phyloP scores from a whole-genome alignment of 1,140 invertebrate genomes.

The Eurosta solidaginis region DNA sequence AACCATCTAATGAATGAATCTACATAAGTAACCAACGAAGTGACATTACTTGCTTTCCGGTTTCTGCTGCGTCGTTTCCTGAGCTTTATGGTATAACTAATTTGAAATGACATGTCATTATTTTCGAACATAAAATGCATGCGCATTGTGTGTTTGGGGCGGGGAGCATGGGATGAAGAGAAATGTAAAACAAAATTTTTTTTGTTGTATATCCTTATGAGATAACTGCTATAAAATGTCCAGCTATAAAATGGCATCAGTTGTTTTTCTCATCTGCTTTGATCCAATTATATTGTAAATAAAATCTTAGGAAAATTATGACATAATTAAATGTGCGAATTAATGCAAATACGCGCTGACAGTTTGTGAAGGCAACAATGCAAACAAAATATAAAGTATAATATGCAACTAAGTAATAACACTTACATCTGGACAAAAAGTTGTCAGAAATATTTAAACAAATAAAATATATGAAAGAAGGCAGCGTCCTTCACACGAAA shows the following conservation, averaged over 20 bases:
- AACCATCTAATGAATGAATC: not conserved
- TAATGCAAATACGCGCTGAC: conserved; percentile 17
- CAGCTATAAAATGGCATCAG: not conserved
- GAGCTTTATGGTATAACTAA: conserved; percentile 16
- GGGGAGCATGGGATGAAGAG: not conserved
- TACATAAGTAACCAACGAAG: too few relatives aligned
- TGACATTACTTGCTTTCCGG: not conserved
- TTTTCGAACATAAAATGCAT: not conserved
- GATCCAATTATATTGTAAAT: not conserved
- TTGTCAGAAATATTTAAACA: too few relatives aligned
- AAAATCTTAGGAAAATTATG: not conserved
- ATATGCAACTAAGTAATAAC: too few relatives aligned
- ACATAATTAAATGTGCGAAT: too few relatives aligned
- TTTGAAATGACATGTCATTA: conserved; percentile 26
- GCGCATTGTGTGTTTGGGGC: not conserved
- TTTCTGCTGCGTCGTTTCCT: not conserved
- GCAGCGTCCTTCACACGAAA: too few relatives aligned
- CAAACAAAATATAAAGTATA: too few relatives aligned
- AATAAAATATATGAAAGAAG: too few relatives aligned
- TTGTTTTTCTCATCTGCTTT: not conserved
- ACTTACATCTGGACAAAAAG: too few relatives aligned
- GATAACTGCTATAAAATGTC: too few relatives aligned
- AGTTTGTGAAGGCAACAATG: not conserved
- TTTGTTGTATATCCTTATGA: not conserved
- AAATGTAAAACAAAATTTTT: not conserved